These are phyloP conservation scores for Tinea pellionella DNA, from an alignment of 2,888 invertebrate genomes.

Conservation along the genomic window DNA sequence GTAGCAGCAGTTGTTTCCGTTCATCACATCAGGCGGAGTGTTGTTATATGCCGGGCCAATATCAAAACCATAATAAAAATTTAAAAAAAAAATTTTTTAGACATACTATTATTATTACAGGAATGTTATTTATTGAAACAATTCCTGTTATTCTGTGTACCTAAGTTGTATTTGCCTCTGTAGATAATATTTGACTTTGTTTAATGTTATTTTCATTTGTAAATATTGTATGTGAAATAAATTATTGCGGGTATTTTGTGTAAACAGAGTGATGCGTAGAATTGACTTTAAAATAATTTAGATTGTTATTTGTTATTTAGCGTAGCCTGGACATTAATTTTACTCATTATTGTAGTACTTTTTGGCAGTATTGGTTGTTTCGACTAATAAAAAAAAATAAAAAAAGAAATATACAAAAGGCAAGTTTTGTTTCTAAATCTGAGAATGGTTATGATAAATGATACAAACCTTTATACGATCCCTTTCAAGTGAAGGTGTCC, in stretches of 20 bases:
- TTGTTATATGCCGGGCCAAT: too few species aligned
- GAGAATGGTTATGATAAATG: slow-evolving; percentile 31
- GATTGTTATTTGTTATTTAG: too few species aligned
- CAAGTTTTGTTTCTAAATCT: slow-evolving; percentile 12
- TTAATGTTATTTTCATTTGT: not conserved
- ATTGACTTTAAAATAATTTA: too few species aligned
- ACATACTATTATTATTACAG: not conserved
- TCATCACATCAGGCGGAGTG: too few species aligned
- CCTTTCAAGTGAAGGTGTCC: slow-evolving; percentile 22
- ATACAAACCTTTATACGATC: slow-evolving; percentile 31
- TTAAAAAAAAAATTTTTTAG: too few species aligned
- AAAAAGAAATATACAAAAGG: not conserved
- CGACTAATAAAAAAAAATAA: too few species aligned
- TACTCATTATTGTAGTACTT: too few species aligned
- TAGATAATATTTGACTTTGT: not conserved
- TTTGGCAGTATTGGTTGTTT: too few species aligned
- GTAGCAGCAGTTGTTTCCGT: too few species aligned
- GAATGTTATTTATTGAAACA: not conserved
- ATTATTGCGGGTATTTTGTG: not conserved
- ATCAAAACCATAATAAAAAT: too few species aligned
- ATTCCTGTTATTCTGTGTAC: not conserved
- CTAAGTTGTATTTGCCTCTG: not conserved
- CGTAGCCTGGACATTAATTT: too few species aligned
- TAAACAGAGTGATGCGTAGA: too few species aligned
- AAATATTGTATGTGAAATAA: not conserved